Base-by-base conservation (phyloP, 2,888 invertebrate species). In the Xylota segnis region DNA sequence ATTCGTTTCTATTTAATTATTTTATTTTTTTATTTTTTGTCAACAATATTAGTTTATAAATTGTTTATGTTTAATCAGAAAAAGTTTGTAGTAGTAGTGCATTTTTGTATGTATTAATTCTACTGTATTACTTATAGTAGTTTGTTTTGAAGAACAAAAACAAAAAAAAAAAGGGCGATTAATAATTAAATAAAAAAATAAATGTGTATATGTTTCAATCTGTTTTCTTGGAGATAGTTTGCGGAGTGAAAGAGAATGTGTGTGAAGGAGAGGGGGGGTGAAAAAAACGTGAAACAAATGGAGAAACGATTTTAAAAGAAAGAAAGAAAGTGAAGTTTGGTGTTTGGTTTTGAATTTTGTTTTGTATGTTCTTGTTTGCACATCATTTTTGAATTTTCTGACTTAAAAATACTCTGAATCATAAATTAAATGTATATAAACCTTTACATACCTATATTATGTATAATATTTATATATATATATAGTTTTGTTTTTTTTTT, bases 391-490 rank as follows among this genome's bases (percentile, higher is more conserved):
- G 29, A 32, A 43, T 40, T 54, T 68, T 40, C 29, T 76, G 66
- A 61, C 58, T 58, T 66, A 72, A 79, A 23, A 86, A 81, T 76
- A 81, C 27, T 59, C 3, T 77, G 58, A 72, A 72, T 86, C 65
- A 86, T 86, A 86, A 86, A 86, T 86, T 74, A 86, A 86, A 72
- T 76, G 79, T 84, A 76, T 86, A 82, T 82, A 86, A 86, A 81
- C 76, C 61, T 84, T 82, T 82, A 86, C 82, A 86, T 86, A 86
- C 66, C 82, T 86, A 82, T 72, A 68, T 63, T 74, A 61, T 79
- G 66, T 82, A 75, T 68, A 68, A 40, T 74, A 74, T 54, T 76
- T 82, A 77, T 87, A 84, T 81, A 76, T 84, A 86, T 83, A 76
- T 74, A 45, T 40, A 37, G 59, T 83, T 56, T 82, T 56, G 52